Conservation (phyloP, 2,888 invertebrate genomes). For the Drosophila peninsularis region DNA sequence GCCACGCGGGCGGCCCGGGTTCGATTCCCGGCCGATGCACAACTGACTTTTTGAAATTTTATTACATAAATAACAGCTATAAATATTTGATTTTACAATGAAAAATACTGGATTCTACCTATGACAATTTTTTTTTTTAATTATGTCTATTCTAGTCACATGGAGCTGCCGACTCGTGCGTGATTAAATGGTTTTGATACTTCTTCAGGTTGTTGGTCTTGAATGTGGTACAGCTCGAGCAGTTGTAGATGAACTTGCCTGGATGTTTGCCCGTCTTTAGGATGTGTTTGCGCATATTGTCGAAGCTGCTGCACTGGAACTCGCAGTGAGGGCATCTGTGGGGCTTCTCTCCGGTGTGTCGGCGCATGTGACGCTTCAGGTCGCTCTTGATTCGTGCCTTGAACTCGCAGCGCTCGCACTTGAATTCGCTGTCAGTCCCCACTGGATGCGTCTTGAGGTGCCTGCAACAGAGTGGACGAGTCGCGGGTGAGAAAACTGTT, state of each 20-base stretch:
- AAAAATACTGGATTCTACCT: not conserved
- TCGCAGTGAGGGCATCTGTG: conserved; percentile 93
- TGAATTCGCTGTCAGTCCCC: conserved; percentile 85
- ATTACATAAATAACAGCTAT: not conserved
- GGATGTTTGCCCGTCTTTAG: conserved; percentile 91
- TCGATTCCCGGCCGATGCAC: conserved; percentile 81
- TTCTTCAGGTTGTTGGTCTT: conserved; percentile 81
- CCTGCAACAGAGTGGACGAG: conserved; percentile 52
- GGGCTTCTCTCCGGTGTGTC: conserved; percentile 92
- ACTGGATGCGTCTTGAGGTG: conserved; percentile 78
- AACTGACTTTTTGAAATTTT: not conserved
- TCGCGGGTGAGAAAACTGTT: conserved; percentile 23
- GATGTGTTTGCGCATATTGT: conserved; percentile 95
- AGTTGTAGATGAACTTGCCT: conserved; percentile 91
- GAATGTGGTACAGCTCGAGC: conserved; percentile 85
- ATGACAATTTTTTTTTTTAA: too few relatives aligned
- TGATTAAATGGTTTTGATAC: conserved; percentile 74
- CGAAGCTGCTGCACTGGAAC: conserved; percentile 91
- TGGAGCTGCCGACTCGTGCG: conserved; percentile 13
- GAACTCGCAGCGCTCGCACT: conserved; percentile 90
- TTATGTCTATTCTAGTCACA: too few relatives aligned
- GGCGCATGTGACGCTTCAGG: conserved; percentile 90
- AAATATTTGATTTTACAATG: not conserved
- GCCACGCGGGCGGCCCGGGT: conserved; percentile 81
- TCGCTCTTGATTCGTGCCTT: conserved; percentile 88